These are phyloP conservation scores for Pelagia noctiluca DNA, from an alignment of 30 jellyfish, hydroid and myxozoan species.

Conservation along the genomic window DNA sequence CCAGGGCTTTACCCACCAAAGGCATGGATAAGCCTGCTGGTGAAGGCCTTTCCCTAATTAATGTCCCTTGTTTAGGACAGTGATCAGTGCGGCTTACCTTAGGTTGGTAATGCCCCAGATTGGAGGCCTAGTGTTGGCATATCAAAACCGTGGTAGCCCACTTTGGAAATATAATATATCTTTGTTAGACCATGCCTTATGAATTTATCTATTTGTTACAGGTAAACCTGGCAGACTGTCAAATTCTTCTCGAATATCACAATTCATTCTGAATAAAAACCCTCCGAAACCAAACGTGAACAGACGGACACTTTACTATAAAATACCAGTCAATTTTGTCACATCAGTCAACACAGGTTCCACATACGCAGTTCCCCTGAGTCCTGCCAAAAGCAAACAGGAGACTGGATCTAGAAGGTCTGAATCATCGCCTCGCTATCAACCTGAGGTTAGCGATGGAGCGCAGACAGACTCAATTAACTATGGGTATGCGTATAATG, in stretches of 20 bases:
- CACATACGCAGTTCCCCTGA: conserved; percentile 53
- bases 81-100: too few species aligned
- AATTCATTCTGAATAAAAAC: conserved; percentile 34
- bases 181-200: too few species aligned
- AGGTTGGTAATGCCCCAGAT: too few species aligned
- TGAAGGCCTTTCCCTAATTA: too few species aligned
- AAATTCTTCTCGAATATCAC: conserved; percentile 29
- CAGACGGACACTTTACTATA: conserved; percentile 56
- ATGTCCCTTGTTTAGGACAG: too few species aligned
- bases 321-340: conserved; percentile 58
- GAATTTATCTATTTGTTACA: too few species aligned
- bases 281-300: conserved; percentile 37
- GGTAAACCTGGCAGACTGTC: too few species aligned
- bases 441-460: conserved; percentile 7
- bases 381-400: conserved; percentile 4
- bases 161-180: too few species aligned
- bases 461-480: conserved; percentile 21
- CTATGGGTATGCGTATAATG: conserved; percentile 13
- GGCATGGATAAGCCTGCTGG: too few species aligned
- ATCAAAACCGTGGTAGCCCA: too few species aligned
- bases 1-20: too few species aligned
- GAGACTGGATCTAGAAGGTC: conserved; percentile 55
- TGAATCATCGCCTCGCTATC: conserved; percentile 42
- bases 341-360: conserved; percentile 56
- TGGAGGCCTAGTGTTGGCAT: too few species aligned